Conservation (phyloP, 2,797 vertebrate species). For the Apogon hyalosoma region DNA sequence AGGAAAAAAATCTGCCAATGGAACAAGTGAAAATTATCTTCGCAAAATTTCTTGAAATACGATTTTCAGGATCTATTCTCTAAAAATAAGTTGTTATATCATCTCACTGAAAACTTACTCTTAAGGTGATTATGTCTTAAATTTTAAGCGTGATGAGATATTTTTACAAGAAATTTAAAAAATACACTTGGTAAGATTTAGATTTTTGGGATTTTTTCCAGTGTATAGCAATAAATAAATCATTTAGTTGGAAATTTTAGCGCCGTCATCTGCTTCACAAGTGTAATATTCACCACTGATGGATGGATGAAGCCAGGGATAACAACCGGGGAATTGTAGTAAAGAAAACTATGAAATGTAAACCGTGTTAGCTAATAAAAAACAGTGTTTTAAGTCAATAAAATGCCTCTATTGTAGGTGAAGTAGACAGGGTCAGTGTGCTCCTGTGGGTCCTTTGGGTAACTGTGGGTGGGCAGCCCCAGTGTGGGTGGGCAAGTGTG, state of each 20-base stretch:
- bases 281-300: background rate
- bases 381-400: conserved; percentile 10
- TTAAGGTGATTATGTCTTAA: too few relatives aligned
- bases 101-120: too few relatives aligned
- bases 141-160: too few relatives aligned
- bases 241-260: conserved; percentile 3
- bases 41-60: too few relatives aligned
- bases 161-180: too few relatives aligned
- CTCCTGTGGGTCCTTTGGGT: conserved; percentile 27
- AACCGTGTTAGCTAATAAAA: background rate
- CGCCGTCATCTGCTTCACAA: background rate
- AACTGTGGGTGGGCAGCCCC: conserved; percentile 60
- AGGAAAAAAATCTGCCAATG: too few relatives aligned
- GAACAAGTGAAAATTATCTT: too few relatives aligned
- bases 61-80: too few relatives aligned
- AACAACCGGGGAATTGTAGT: background rate
- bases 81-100: too few relatives aligned
- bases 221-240: background rate
- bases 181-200: too few relatives aligned
- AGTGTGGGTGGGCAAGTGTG: conserved; percentile 59
- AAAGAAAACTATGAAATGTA: background rate
- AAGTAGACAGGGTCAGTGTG: background rate
- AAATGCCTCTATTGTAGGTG: background rate
- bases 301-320: background rate
- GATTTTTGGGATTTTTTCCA: too few relatives aligned